These are phyloP conservation scores for Galaxea fascicularis DNA, from an alignment of 92 coral and sea anemone genomes.

Conservation along the genomic window DNA sequence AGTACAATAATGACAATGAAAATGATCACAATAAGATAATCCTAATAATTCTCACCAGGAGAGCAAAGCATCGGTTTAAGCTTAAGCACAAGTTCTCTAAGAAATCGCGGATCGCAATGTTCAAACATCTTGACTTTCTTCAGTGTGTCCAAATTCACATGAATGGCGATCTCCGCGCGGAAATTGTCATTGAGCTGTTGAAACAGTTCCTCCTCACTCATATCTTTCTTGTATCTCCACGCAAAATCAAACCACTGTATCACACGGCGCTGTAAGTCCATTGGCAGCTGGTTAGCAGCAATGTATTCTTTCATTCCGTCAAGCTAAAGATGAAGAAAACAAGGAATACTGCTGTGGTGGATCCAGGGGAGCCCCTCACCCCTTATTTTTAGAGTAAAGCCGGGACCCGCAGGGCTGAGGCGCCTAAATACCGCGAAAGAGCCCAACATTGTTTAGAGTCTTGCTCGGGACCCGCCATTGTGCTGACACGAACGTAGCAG, in stretches of 20 bases:
- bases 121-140: slow-evolving; percentile 95
- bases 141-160: slow-evolving; percentile 90
- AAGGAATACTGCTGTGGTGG: not conserved
- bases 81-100: slow-evolving; percentile 87
- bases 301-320: slow-evolving; percentile 92
- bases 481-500: no score
- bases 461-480: no score
- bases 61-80: slow-evolving; percentile 87
- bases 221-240: slow-evolving; percentile 90
- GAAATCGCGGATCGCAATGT: slow-evolving; percentile 92
- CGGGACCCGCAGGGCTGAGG: no score
- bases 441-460: no score
- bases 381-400: no score
- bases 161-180: slow-evolving; percentile 92
- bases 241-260: slow-evolving; percentile 95
- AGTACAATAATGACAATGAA: no score
- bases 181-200: slow-evolving; percentile 86
- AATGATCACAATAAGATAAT: no score
- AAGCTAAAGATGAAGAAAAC: slow-evolving; percentile 35
- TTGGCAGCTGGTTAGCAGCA: slow-evolving; percentile 86
- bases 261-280: slow-evolving; percentile 83
- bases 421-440: no score
- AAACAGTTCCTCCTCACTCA: slow-evolving; percentile 87
- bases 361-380: no score
- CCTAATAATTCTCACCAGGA: slow-evolving; percentile 59